Evolutionary conservation across 2,888 invertebrate genomes (phyloP), one percentile per base, ranked within the genome.

Genomic region (Allophyes oxyacanthae): DNA sequence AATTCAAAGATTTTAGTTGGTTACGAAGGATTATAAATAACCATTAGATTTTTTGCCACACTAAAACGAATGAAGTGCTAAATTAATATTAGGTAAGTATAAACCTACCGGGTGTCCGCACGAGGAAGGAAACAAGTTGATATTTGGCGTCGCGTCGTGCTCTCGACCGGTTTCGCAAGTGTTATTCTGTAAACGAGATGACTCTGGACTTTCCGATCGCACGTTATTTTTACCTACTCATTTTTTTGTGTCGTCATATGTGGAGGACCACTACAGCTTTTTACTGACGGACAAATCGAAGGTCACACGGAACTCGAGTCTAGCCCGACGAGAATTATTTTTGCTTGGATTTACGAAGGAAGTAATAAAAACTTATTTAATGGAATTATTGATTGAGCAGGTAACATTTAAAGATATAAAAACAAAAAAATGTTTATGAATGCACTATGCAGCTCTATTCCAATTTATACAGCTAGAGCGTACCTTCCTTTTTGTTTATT

Each of bases 41-140:
- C 8, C 10, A 14, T 6, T n/a, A 3, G 14, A 14, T 28, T 40
- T 40, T 34, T 13, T 37, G 25, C 50, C 34, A 43, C 36, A 44
- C 14, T 57, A 55, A 62, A 60, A 56, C 42, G 41, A 51, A 63
- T 26, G 25, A 66, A 53, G 42, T 50, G 66, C 51, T 46, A 66
- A 62, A 61, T 67, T 64, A 63, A 60, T 57, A 52, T 57, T 69
- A 62, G 59, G 55, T 51, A 58, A 30, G 46, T 50, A 53, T 10
- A 52, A 50, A 58, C 54, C 52, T 58, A 71, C 73, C 77, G 68
- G 72, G 77, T 75, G 77, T 79, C 81, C 77, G 75, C 81, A 86
- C 83, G 81, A 92, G 93, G 93, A 92, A 93, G 92, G 93, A 93
- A 92, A 93, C 92, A 84, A 72, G 90, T 90, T 91, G 91, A 87